Evolutionary conservation across 2,888 invertebrate species (phyloP).

Genomic region (Sclerodermus sp.): DNA sequence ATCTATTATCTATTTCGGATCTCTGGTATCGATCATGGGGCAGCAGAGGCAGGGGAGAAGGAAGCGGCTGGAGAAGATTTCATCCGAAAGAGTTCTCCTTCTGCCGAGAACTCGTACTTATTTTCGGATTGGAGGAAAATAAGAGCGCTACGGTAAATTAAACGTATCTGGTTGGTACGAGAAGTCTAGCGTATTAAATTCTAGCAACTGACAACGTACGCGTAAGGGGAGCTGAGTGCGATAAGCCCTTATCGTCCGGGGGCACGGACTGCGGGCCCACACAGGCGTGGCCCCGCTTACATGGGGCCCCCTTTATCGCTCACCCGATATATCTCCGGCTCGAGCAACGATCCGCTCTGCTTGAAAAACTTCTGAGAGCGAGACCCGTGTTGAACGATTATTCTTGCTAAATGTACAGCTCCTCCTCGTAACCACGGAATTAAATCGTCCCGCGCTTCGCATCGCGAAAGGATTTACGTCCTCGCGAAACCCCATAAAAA

Average conservation of each 20-base stretch:
- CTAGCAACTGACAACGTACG: constrained; percentile 15
- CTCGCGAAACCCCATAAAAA: no score
- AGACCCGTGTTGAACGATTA: no score
- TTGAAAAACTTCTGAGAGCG: constrained; percentile 19
- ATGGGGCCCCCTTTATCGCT: constrained; percentile 24
- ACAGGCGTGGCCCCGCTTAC: constrained; percentile 15
- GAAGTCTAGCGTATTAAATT: constrained; percentile 14
- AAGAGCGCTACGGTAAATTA: neutral
- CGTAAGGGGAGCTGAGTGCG: constrained; percentile 48
- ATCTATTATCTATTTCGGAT: no score
- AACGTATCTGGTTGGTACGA: neutral
- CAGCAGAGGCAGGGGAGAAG: no score
- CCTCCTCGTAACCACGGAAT: no score
- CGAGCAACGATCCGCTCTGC: constrained; percentile 12
- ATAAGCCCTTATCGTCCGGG: constrained; percentile 48
- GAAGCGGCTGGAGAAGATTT: no score
- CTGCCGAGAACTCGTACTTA: no score
- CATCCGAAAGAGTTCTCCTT: no score
- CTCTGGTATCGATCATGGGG: no score
- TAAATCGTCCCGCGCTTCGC: no score
- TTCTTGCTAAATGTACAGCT: no score
- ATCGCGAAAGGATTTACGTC: no score
- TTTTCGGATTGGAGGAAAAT: neutral
- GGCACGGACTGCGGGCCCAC: constrained; percentile 31
- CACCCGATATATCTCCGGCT: constrained; percentile 28